Evolutionary conservation across 2,797 vertebrate species (phyloP).

Genomic region (Melanotaenia boesemani): DNA sequence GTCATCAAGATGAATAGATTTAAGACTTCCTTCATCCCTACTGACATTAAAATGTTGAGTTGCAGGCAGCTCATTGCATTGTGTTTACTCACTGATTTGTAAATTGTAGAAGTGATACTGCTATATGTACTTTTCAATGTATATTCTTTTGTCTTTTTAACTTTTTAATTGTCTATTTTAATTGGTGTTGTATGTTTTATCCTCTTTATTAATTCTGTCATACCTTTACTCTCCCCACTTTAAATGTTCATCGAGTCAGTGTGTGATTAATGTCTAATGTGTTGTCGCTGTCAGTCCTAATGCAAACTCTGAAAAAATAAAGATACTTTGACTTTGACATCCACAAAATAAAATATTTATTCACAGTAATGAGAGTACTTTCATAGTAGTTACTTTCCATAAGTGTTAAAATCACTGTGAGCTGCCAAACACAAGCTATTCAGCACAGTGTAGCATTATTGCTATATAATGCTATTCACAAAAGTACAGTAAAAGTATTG

Average conservation of each 20-base stretch:
- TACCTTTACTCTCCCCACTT: too few species aligned
- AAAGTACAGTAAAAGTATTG: conserved; percentile 72
- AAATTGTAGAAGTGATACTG: background rate
- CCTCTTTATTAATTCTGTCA: too few species aligned
- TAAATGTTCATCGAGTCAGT: too few species aligned
- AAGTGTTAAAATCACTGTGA: conserved; percentile 31
- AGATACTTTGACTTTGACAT: background rate
- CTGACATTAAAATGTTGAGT: background rate
- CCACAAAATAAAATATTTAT: conserved; percentile 10
- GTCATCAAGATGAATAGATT: background rate
- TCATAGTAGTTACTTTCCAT: conserved; percentile 30
- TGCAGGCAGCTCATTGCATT: too few species aligned
- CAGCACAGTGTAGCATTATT: conserved; percentile 28
- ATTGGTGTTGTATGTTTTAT: too few species aligned
- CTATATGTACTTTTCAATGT: too few species aligned
- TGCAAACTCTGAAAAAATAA: background rate
- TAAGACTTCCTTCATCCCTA: background rate
- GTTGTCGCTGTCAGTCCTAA: too few species aligned
- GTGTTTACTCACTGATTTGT: too few species aligned
- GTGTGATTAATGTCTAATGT: too few species aligned
- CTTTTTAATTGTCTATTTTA: too few species aligned
- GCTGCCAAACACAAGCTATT: conserved; percentile 43
- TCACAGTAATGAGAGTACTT: conserved; percentile 5
- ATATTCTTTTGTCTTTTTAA: too few species aligned
- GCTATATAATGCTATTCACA: conserved; percentile 44